Conservation (phyloP, 1,140 invertebrate genomes). For the Meloidogyne floridensis region DNA sequence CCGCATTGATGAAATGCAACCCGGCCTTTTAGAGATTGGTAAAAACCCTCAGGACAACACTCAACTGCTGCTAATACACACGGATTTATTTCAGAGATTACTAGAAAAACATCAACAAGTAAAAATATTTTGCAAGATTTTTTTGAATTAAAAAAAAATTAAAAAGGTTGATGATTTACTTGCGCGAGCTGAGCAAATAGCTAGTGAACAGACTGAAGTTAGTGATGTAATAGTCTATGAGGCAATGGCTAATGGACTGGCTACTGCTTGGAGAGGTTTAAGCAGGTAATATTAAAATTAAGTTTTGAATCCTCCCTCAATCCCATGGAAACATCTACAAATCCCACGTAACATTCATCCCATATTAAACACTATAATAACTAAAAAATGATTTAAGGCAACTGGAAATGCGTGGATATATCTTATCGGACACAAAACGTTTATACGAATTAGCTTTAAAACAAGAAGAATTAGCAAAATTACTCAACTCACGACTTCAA, state of each 20-base stretch:
- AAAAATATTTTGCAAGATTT: neutral
- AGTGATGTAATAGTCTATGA: constrained; percentile 76
- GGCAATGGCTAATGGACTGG: constrained; percentile 86
- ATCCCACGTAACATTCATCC: too few species aligned
- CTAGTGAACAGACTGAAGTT: constrained; percentile 75
- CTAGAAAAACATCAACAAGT: constrained; percentile 27
- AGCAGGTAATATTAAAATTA: constrained; percentile 68
- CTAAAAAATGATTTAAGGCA: too few species aligned
- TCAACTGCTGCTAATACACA: constrained; percentile 77
- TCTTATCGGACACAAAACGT: constrained; percentile 74
- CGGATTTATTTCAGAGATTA: constrained; percentile 80
- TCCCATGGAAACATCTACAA: neutral
- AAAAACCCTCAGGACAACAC: constrained; percentile 77
- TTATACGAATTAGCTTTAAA: constrained; percentile 64
- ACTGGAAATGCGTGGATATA: constrained; percentile 76
- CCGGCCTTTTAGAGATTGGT: constrained; percentile 80
- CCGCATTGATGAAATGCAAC: constrained; percentile 82
- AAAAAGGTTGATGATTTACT: constrained; percentile 80
- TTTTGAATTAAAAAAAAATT: neutral
- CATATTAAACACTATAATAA: too few species aligned
- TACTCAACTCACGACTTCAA: constrained; percentile 13
- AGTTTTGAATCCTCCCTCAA: neutral
- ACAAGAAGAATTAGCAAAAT: constrained; percentile 39
- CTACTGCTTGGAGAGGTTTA: constrained; percentile 83
- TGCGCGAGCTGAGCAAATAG: constrained; percentile 80